Conservation (phyloP, 1,140 invertebrate genomes). For the Gryllus bimaculatus region DNA sequence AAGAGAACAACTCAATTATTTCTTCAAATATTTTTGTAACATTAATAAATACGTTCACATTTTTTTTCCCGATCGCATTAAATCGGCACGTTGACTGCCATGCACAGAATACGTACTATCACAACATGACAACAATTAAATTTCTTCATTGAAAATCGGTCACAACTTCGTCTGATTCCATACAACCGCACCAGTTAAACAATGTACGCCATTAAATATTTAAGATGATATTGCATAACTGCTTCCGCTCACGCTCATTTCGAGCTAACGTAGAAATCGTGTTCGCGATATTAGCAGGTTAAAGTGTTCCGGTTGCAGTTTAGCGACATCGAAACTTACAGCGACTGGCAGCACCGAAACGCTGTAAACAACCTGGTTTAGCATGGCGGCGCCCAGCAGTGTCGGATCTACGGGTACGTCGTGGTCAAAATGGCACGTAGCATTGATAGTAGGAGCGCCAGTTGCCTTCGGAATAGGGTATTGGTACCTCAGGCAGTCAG, state of each 20-base stretch:
- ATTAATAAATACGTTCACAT: too few relatives aligned
- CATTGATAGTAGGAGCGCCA: slow-evolving; percentile 67
- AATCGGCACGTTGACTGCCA: too few relatives aligned
- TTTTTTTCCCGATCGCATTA: too few relatives aligned
- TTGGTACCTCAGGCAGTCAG: slow-evolving; percentile 52
- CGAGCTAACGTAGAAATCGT: not conserved
- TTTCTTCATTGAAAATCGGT: not conserved
- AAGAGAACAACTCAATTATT: too few relatives aligned
- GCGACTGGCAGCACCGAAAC: not conserved
- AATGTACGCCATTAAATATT: not conserved
- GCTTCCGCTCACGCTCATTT: not conserved
- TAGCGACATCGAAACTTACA: not conserved
- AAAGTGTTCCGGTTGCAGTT: not conserved
- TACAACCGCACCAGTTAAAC: not conserved
- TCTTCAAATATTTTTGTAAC: too few relatives aligned
- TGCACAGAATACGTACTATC: not conserved
- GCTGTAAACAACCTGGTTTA: slow-evolving; percentile 20
- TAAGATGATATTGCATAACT: not conserved
- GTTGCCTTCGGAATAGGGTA: slow-evolving; percentile 71
- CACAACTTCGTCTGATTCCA: not conserved
- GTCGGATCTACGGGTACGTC: slow-evolving; percentile 20
- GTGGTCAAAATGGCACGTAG: slow-evolving; percentile 61
- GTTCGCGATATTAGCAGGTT: not conserved
- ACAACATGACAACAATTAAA: not conserved
- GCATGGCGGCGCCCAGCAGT: slow-evolving; percentile 24